Percentiles rank a stretch among this genome's conserved stretches.
Conservation (phyloP, 1,140 invertebrate species). For the Eriocheir sinensis region DNA sequence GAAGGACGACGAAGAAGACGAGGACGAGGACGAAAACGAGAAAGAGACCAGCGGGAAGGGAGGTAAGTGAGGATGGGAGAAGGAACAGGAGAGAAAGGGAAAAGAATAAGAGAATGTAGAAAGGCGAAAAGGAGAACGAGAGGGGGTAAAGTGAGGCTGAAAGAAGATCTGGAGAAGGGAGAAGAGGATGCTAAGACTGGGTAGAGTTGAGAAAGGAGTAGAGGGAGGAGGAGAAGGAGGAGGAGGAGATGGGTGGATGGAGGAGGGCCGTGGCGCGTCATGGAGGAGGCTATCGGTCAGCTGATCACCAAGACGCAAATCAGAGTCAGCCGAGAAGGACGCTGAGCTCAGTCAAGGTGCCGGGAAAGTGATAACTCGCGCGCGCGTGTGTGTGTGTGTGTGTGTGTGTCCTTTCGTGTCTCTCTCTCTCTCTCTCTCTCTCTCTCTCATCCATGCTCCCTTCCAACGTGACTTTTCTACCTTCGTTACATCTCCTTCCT, state of each 20-base stretch:
- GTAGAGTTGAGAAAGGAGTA: background rate
- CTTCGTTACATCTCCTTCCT: background rate
- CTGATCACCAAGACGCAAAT: conserved; percentile 6
- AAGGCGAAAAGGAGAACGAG: no score
- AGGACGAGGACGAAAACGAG: background rate
- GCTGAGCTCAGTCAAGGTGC: background rate
- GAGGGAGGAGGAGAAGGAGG: background rate
- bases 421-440: background rate
- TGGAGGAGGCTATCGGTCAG: conserved; percentile 10
- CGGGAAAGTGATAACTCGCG: conserved; percentile 3
- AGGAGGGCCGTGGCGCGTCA: background rate
- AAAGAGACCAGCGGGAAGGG: no score
- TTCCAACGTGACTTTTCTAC: no score
- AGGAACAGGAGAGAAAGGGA: no score
- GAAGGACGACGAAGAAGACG: background rate
- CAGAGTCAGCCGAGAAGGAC: background rate
- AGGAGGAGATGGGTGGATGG: background rate
- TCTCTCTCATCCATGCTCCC: background rate
- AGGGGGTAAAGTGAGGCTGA: no score
- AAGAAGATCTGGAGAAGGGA: no score
- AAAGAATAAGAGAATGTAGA: no score
- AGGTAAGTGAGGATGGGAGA: no score
- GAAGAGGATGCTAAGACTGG: no score
- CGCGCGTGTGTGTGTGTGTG: background rate
- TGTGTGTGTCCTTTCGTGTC: no score